These are phyloP conservation scores for Rhizoglyphus robini DNA, from an alignment of 1,140 invertebrate genomes.

Conservation along the genomic window DNA sequence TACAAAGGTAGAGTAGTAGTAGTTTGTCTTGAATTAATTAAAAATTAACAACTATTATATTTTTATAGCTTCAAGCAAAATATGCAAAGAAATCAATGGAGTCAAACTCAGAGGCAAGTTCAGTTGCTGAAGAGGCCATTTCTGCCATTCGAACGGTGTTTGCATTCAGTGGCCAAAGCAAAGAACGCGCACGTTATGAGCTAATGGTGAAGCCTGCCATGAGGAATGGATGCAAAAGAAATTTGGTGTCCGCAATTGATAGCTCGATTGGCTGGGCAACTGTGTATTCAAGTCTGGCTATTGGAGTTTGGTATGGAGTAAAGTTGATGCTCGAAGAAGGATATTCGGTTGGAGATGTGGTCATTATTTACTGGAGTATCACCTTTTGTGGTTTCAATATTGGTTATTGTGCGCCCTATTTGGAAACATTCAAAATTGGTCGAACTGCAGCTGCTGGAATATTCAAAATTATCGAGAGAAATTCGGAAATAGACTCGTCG, in stretches of 20 bases:
- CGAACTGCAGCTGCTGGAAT: conserved; percentile 59
- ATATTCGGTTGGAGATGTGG: conserved; percentile 20
- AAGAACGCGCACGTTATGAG: conserved; percentile 37
- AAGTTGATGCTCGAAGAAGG: conserved; percentile 36
- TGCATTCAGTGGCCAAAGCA: conserved; percentile 36
- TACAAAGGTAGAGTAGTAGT: conserved; percentile 27
- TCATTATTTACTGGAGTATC: conserved; percentile 56
- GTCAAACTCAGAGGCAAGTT: conserved; percentile 36
- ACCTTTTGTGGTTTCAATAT: conserved; percentile 69
- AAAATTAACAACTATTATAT: neutral
- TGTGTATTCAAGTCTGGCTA: neutral
- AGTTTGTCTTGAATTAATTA: conserved; percentile 7
- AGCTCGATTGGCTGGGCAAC: neutral
- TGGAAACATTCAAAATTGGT: conserved; percentile 59
- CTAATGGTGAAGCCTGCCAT: conserved; percentile 41
- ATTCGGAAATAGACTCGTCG: conserved; percentile 42
- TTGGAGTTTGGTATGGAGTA: conserved; percentile 68
- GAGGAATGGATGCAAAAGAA: conserved; percentile 51
- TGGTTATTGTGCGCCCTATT: conserved; percentile 62
- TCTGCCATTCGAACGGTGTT: conserved; percentile 35
- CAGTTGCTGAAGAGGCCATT: conserved; percentile 38
- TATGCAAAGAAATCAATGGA: conserved; percentile 29
- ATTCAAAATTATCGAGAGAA: conserved; percentile 55
- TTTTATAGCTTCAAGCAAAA: conserved; percentile 26
- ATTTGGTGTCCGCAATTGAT: conserved; percentile 45